Conservation (phyloP, 2,797 vertebrate genomes). For the Xenops minutus region DNA sequence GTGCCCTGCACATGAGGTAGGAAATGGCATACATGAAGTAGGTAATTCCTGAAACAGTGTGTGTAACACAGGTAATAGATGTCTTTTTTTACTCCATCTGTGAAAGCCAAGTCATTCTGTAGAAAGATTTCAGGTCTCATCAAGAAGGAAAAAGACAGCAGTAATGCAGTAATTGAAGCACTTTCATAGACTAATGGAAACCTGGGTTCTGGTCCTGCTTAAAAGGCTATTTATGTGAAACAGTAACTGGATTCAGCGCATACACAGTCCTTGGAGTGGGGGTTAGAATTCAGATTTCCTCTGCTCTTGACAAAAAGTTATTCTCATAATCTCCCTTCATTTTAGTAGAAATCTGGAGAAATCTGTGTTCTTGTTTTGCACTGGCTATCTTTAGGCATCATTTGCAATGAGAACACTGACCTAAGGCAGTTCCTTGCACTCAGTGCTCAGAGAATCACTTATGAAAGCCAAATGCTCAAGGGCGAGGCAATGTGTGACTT, state of each 20-base stretch:
- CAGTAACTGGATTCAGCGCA: background rate
- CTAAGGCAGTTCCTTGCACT: background rate
- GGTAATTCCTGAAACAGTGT: background rate
- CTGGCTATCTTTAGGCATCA: background rate
- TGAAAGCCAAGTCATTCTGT: background rate
- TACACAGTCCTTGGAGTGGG: background rate
- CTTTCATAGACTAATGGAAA: background rate
- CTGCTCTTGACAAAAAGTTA: background rate
- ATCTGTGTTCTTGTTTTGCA: background rate
- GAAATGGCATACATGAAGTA: background rate
- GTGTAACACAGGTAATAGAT: background rate
- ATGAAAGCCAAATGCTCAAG: constrained; percentile 2
- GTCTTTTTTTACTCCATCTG: background rate
- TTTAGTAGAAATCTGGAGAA: background rate
- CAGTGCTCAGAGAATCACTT: background rate
- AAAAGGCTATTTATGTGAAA: background rate
- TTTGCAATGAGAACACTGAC: background rate
- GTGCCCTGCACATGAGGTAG: background rate
- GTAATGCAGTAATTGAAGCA: background rate
- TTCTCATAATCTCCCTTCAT: background rate
- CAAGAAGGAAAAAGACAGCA: background rate
- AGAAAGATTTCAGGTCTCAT: background rate
- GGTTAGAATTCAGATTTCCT: background rate
- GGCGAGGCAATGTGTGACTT: background rate
- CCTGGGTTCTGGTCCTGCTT: background rate